Evolutionary conservation across 64 coral and sea anemone species (phyloP).

Genomic region (Pocillopora verrucosa): DNA sequence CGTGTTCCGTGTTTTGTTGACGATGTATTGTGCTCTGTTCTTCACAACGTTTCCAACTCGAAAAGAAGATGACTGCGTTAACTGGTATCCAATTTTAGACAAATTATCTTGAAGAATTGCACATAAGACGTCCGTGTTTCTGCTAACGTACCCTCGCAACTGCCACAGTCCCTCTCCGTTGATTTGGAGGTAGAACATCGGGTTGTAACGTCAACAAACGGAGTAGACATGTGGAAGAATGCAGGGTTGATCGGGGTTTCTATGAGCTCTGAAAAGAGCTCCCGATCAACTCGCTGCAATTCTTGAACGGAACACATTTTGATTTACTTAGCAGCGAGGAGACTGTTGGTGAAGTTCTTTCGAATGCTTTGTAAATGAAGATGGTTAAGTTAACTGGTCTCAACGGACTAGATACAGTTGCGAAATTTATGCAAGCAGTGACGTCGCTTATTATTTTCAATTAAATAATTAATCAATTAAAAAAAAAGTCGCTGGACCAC

Average conservation of each 20-base stretch:
- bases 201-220: conserved; percentile 1
- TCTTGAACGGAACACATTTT: neutral
- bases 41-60: conserved; percentile 23
- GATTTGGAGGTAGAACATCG: conserved; percentile 30
- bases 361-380: no score
- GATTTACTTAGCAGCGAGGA: no score
- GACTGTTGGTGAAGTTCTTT: no score
- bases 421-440: conserved; percentile 6
- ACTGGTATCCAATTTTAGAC: neutral
- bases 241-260: conserved; percentile 47
- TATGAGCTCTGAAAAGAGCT: conserved; percentile 62
- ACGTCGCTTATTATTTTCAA: neutral
- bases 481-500: neutral
- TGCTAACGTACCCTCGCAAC: conserved; percentile 16
- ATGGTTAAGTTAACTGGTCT: no score
- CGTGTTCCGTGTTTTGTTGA: neutral
- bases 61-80: conserved; percentile 8
- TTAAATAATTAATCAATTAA: neutral
- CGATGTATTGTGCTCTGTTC: conserved; percentile 16
- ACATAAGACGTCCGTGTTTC: neutral
- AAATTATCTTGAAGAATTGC: conserved; percentile 27
- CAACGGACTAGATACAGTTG: conserved; percentile 4
- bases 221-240: conserved; percentile 24
- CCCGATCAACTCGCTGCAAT: conserved; percentile 50
- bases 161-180: conserved; percentile 39